A percentile compares a stretch with the other conserved stretches of the same genome.
These are phyloP conservation scores for Euplagia quadripunctaria DNA, from an alignment of 2,888 invertebrate genomes.

Conservation along the genomic window DNA sequence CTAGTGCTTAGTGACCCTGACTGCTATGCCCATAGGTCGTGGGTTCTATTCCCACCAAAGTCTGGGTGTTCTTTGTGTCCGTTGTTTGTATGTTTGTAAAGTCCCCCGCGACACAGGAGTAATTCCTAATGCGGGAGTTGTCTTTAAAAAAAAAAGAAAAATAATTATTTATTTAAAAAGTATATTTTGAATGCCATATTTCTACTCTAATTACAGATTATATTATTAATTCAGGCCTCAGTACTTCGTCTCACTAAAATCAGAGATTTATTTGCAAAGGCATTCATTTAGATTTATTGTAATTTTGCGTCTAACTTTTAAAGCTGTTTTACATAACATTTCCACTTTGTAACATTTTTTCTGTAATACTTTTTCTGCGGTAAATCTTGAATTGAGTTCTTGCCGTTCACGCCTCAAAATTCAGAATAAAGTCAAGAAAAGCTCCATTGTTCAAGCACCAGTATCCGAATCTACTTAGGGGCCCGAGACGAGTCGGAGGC, in stretches of 20 bases:
- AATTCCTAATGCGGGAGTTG: no score
- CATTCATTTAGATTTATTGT: conserved; percentile 28
- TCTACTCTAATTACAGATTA: conserved; percentile 7
- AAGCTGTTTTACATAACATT: conserved; percentile 25
- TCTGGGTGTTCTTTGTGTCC: no score
- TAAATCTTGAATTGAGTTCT: conserved; percentile 50
- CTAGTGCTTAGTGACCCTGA: no score
- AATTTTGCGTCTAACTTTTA: conserved; percentile 24
- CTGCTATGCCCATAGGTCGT: no score
- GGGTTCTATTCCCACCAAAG: no score
- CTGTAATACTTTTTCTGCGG: conserved; percentile 31
- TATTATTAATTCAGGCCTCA: conserved; percentile 13
- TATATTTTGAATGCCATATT: neutral
- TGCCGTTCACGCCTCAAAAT: conserved; percentile 47
- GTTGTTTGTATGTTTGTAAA: no score
- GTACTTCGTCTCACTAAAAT: conserved; percentile 16
- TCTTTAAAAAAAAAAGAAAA: no score
- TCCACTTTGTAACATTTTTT: conserved; percentile 27
- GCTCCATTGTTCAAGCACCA: conserved; percentile 60
- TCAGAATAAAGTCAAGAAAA: conserved; percentile 60
- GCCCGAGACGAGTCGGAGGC: conserved; percentile 61
- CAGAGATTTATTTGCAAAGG: conserved; percentile 14
- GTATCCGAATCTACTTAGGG: conserved; percentile 64
- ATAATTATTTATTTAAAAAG: no score
- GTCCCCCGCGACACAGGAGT: no score